Evolutionary conservation across 2,797 vertebrate genomes (phyloP).

Genomic region (Zalophus californianus): DNA sequence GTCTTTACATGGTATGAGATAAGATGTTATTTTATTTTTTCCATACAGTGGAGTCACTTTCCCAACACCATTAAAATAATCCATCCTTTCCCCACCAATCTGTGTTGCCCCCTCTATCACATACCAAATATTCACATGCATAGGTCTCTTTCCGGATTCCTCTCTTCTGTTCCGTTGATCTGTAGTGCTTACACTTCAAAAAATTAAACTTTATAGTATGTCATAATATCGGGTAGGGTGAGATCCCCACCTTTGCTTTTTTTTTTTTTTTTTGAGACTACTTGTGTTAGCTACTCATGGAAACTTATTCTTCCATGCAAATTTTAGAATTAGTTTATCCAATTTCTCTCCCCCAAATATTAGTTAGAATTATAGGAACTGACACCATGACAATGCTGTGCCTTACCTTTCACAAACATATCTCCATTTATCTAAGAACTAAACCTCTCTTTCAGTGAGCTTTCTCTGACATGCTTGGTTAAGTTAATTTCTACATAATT

Average conservation of each 20-base stretch:
- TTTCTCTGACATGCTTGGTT: not conserved
- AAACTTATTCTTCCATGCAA: not conserved
- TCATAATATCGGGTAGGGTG: not conserved
- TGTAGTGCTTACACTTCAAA: not conserved
- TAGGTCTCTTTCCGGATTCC: not conserved
- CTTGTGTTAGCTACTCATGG: not conserved
- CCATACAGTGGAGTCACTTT: not conserved
- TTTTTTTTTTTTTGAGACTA: conserved; percentile 8
- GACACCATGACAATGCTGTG: not conserved
- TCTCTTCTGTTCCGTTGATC: not conserved
- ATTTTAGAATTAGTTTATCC: not conserved
- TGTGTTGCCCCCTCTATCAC: not conserved
- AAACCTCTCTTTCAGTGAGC: not conserved
- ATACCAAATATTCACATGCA: not conserved
- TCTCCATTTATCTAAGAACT: not conserved
- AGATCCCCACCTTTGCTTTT: not conserved
- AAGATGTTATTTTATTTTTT: not conserved
- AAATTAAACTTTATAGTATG: not conserved
- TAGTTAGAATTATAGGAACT: not conserved
- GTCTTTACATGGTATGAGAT: not conserved
- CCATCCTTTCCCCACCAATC: not conserved
- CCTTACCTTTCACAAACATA: not conserved
- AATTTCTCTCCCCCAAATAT: not conserved
- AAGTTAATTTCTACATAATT: not conserved
- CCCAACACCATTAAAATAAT: not conserved